phyloP scores from a whole-genome alignment of 2,888 invertebrate species.

The Brassicogethes aeneus region DNA sequence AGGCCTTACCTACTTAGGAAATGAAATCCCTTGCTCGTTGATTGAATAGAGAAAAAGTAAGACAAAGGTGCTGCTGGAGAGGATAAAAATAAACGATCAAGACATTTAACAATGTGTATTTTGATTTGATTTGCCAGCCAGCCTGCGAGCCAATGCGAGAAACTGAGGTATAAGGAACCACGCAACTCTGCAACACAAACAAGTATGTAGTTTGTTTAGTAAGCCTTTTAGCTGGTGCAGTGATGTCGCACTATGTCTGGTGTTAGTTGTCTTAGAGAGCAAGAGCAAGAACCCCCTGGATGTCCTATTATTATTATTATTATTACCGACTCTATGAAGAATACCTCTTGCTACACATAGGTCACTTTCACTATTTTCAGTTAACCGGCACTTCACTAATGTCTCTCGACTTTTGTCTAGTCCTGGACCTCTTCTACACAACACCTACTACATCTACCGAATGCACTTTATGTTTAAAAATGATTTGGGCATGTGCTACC shows the following conservation, averaged over 20 bases:
- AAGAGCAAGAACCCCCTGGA: no score
- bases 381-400: no score
- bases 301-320: conserved; percentile 21
- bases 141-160: conserved; percentile 67
- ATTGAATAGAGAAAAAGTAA: background rate
- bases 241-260: conserved; percentile 35
- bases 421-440: background rate
- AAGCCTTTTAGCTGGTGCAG: conserved; percentile 38
- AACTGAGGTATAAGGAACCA: conserved; percentile 62
- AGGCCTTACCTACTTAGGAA: no score
- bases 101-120: conserved; percentile 28
- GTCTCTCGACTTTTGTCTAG: no score
- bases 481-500: no score
- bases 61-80: background rate
- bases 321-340: background rate
- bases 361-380: background rate
- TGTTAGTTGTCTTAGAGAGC: conserved; percentile 38
- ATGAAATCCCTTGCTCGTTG: no score
- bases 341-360: background rate
- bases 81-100: conserved; percentile 1
- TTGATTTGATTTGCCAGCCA: conserved; percentile 54
- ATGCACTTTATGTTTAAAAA: no score
- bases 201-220: conserved; percentile 50
- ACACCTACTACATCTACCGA: no score
- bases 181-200: conserved; percentile 52